phyloP scores from a whole-genome alignment of 1,140 invertebrate species.

The Polypedilum pembai region DNA sequence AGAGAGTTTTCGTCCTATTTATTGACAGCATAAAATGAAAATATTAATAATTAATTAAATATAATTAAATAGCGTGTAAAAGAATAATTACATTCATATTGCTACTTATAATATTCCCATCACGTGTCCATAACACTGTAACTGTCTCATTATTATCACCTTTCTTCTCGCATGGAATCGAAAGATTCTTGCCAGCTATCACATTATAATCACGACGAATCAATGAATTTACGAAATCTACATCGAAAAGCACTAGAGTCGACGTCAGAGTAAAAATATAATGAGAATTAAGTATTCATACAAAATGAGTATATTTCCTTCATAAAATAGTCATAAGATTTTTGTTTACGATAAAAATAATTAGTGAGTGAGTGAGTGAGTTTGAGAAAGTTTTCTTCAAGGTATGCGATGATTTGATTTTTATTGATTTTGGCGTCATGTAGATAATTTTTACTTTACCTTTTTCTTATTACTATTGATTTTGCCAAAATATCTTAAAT shows the following conservation, averaged over 20 bases:
- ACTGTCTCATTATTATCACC: not conserved
- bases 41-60: not conserved
- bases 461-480: too few species aligned
- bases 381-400: too few species aligned
- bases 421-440: too few species aligned
- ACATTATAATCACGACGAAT: slow-evolving; percentile 9
- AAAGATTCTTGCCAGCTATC: not conserved
- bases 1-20: not conserved
- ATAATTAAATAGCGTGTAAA: not conserved
- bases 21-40: not conserved
- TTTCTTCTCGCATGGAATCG: not conserved
- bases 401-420: too few species aligned
- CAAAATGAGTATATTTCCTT: too few species aligned
- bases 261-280: too few species aligned
- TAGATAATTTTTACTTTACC: too few species aligned
- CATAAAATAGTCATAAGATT: too few species aligned
- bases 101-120: not conserved
- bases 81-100: not conserved
- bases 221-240: slow-evolving; percentile 13
- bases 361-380: too few species aligned
- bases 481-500: too few species aligned
- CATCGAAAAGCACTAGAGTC: slow-evolving; percentile 1
- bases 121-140: not conserved
- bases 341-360: too few species aligned
- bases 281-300: too few species aligned